phyloP scores from a whole-genome alignment of 2,888 invertebrate species.

The Drosophila phalerata region DNA sequence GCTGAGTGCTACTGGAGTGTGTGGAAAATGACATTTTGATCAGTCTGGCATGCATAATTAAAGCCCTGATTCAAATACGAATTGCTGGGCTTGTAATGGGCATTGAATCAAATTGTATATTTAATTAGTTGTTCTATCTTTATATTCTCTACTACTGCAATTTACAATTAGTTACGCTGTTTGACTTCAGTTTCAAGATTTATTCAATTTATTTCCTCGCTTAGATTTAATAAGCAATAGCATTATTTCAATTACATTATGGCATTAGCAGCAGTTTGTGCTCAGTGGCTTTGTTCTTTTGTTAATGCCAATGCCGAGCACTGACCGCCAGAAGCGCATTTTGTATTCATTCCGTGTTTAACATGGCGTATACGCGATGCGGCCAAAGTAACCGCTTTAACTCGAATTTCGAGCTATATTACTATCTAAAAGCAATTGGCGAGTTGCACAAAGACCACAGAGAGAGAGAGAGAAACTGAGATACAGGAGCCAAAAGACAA shows the following conservation, averaged over 20 bases:
- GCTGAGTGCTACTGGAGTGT: conserved; percentile 39
- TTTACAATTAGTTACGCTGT: not conserved
- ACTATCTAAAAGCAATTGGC: conserved; percentile 51
- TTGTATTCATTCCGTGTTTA: conserved; percentile 7
- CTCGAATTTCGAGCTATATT: conserved; percentile 16
- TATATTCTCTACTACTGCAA: not conserved
- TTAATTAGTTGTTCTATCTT: not conserved
- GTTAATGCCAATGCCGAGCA: not conserved
- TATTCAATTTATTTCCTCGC: not conserved
- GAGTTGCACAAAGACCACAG: conserved; percentile 7
- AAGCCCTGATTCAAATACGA: not conserved
- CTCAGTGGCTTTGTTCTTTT: not conserved
- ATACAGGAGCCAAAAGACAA: not conserved
- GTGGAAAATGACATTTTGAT: conserved; percentile 10
- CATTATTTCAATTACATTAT: conserved; percentile 8
- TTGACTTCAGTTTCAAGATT: not conserved
- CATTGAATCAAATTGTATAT: not conserved
- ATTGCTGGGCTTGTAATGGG: conserved; percentile 14
- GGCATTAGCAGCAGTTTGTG: not conserved
- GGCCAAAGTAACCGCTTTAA: conserved; percentile 2
- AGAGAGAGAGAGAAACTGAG: not conserved
- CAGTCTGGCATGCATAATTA: conserved; percentile 7
- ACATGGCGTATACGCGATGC: conserved; percentile 42
- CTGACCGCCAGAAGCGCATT: conserved; percentile 5
- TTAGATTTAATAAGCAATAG: conserved; percentile 7